Evolutionary conservation across 1,140 invertebrate genomes (phyloP), one percentile per base, ranked within the genome.

Genomic region (Notospermus geniculatus): DNA sequence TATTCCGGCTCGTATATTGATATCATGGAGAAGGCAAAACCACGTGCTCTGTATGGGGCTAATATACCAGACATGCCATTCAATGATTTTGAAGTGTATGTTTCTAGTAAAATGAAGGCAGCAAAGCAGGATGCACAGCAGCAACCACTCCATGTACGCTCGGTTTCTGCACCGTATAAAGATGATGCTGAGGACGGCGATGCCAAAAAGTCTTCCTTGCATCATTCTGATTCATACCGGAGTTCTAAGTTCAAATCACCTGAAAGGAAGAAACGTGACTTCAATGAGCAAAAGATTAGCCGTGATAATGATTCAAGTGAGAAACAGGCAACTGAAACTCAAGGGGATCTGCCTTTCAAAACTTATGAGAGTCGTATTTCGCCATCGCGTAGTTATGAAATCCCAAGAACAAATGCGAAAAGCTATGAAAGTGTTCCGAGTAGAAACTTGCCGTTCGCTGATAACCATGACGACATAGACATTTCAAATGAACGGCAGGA

Each of bases 41-140:
- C 57, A 50, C 43, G 60, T 30, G 46, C 67, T 11, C 55, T 74
- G 9, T 70, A 75, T 69, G 73, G 72, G 5, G 74, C 74, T 25
- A 43, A 74, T 60, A 72, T 73, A 52, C 19, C 19, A 19, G 67
- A 68, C 54, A 69, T 70, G 56, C 39, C 58, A n/a, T 9, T 46
- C 11, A 68, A 73, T 63, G 57, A 61, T 11, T 79, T 71, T 69
- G 76, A 79, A 63, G 68, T 77, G 27, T 65, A 73, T 59, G 76
- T 79, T 2, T 23, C 46, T 7, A 50, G 25, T 50, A 19, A 23
- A 9, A 50, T 23, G n/a, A 4, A 55, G 23, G 17, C 54, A 5
- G n/a, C 23, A 28, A n/a, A n/a, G n/a, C 17, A 55, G 11, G 9
- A 27, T 5, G 25, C 36, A 5, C 17, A 19, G 23, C 30, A 32